Evolutionary conservation across 2,113 vertebrate genomes (phyloP).

Genomic region (Trogon surrucura): DNA sequence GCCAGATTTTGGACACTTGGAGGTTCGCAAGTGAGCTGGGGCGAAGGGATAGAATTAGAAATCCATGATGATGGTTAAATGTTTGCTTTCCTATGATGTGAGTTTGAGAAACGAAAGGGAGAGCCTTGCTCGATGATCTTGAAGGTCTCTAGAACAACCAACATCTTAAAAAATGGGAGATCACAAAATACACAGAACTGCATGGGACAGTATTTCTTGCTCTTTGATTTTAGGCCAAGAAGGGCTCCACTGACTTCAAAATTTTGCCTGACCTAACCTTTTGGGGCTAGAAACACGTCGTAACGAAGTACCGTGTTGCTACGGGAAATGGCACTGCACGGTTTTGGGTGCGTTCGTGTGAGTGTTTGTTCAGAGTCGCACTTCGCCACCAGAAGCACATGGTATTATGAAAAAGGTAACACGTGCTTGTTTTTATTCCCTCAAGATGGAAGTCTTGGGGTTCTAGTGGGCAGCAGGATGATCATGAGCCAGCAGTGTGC

Average conservation of each 20-base stretch:
- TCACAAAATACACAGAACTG: neutral
- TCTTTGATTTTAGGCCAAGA: neutral
- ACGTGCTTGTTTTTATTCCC: neutral
- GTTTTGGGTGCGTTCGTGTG: neutral
- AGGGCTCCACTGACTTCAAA: neutral
- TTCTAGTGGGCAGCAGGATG: no score
- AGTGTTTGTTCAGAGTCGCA: neutral
- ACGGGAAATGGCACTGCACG: neutral
- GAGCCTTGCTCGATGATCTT: neutral
- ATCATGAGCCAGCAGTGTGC: no score
- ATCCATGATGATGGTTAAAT: neutral
- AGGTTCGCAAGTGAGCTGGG: neutral
- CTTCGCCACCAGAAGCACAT: neutral
- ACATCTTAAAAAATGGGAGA: neutral
- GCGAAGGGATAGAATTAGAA: neutral
- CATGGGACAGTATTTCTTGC: neutral
- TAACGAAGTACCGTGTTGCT: fast-evolving
- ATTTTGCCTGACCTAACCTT: neutral
- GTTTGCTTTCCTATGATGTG: neutral
- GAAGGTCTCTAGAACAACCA: neutral
- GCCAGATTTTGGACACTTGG: neutral
- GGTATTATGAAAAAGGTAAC: neutral
- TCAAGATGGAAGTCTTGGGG: neutral
- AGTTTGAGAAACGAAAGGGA: neutral
- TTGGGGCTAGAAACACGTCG: neutral